Conservation (phyloP, 2,888 invertebrate species). For the Scaptomyza reducta region DNA sequence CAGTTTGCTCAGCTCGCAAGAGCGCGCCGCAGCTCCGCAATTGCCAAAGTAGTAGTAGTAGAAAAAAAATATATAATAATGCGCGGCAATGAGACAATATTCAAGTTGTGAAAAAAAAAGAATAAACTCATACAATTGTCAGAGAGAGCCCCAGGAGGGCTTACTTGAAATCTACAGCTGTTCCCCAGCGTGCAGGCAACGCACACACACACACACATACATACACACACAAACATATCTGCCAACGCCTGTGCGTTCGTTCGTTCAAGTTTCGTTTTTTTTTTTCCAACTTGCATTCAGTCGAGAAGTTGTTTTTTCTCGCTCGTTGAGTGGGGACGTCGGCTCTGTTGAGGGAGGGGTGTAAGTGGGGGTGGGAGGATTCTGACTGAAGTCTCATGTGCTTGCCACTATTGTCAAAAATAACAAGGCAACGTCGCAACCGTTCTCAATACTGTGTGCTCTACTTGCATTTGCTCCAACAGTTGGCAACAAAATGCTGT, state of each 20-base stretch:
- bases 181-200: slow-evolving; percentile 59
- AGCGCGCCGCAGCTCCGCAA: slow-evolving; percentile 46
- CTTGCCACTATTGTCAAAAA: slow-evolving; percentile 64
- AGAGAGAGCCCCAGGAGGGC: slow-evolving; percentile 68
- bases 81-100: slow-evolving; percentile 71
- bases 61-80: slow-evolving; percentile 42
- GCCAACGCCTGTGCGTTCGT: slow-evolving; percentile 24
- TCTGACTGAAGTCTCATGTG: slow-evolving; percentile 52
- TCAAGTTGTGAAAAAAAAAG: slow-evolving; percentile 48
- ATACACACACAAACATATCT: neutral
- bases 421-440: slow-evolving; percentile 29
- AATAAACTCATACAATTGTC: slow-evolving; percentile 71
- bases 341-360: too few relatives aligned
- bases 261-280: slow-evolving; percentile 28
- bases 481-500: slow-evolving; percentile 11
- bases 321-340: slow-evolving; percentile 45
- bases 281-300: slow-evolving; percentile 57
- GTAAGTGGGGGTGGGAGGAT: neutral
- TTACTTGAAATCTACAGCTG: slow-evolving; percentile 72
- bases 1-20: slow-evolving; percentile 61
- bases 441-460: slow-evolving; percentile 29
- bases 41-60: slow-evolving; percentile 55
- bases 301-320: slow-evolving; percentile 58
- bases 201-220: slow-evolving; percentile 26
- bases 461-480: slow-evolving; percentile 30